Evolutionary conservation across 2,888 invertebrate genomes (phyloP), one percentile per base, ranked within the genome.

Genomic region (Agonopterix alstromeriana): DNA sequence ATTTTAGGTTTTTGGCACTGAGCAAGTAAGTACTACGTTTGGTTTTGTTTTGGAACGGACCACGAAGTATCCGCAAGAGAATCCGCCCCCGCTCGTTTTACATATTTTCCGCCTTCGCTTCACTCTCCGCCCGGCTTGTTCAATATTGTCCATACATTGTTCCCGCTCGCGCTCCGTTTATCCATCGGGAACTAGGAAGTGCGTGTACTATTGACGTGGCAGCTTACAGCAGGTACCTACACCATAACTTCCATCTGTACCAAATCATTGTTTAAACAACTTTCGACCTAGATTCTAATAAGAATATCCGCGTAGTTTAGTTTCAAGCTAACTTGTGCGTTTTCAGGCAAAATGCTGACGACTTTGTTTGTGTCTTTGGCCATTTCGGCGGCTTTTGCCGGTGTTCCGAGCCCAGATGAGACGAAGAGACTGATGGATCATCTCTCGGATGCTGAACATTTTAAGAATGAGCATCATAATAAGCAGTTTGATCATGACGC

Each of bases 401-500:
- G 87, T 9, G 93, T 95, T 45, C 95, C 95, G 1, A 94, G 93
- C 70, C 92, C 92, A 10, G 94, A 94, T 44, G 94, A 94, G 51
- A 90, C 91, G 10, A 92, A 92, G 53, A 83, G 93, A 51, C 82
- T 93, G 11, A 79, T 92, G 64, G 92, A 94, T 56, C 89, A 94
- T 70, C 87, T 97, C 4, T 94, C 94, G 55, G 93, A 95, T 56
- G 91, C 93, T 48, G 93, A 95, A 56, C 98, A 98, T 71, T 96
- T 92, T 63, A 90, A 92, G 55, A 92, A 94, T 57, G 94, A 93
- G 27, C 92, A 94, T 53, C 97, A 97, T 66, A 96, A 98, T 77
- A 88, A 93, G 46, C 95, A 97, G 58, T 99, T 96, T 74, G 99
- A 99, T 72, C 99, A 99, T 72, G 98, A 99, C 73, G 98, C 98